These are phyloP conservation scores for Lysiphlebus fabarum DNA, from an alignment of 1,140 invertebrate genomes.

Conservation along the genomic window DNA sequence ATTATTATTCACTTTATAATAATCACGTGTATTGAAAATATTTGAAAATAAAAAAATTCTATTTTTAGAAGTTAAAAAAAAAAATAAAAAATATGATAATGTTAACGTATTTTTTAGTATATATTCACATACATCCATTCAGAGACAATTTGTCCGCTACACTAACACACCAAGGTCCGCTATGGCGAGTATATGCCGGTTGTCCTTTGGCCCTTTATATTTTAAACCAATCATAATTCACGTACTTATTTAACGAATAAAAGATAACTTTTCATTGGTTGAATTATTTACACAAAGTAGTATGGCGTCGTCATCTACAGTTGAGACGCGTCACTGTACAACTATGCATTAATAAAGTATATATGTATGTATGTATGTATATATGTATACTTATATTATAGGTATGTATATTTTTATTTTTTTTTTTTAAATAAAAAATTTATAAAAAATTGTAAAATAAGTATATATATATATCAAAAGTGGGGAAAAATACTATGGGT, in stretches of 20 bases:
- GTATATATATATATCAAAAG: too few species aligned
- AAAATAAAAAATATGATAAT: too few species aligned
- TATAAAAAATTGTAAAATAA: too few species aligned
- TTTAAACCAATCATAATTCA: slow-evolving; percentile 17
- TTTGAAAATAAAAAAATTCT: background rate
- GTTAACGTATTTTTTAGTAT: background rate
- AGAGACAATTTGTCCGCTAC: slow-evolving; percentile 32
- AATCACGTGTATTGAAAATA: background rate
- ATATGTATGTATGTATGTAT: too few species aligned
- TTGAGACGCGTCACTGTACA: slow-evolving; percentile 10
- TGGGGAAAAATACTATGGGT: background rate
- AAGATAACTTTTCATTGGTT: slow-evolving; percentile 28
- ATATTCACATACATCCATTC: slow-evolving; percentile 28
- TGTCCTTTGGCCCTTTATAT: slow-evolving; percentile 7
- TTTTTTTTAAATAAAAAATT: too few species aligned
- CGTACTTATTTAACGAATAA: background rate
- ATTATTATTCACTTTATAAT: too few species aligned
- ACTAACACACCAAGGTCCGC: slow-evolving; percentile 35
- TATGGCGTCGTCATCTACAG: slow-evolving; percentile 29
- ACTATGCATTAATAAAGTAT: background rate
- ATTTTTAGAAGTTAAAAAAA: background rate
- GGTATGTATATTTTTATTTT: too few species aligned
- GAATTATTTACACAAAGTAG: slow-evolving; percentile 23
- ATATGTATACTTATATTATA: too few species aligned
- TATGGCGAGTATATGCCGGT: slow-evolving; percentile 36